Evolutionary conservation across 2,797 vertebrate species (phyloP), one percentile per base, ranked within the genome.

Genomic region (Chelon labrosus): DNA sequence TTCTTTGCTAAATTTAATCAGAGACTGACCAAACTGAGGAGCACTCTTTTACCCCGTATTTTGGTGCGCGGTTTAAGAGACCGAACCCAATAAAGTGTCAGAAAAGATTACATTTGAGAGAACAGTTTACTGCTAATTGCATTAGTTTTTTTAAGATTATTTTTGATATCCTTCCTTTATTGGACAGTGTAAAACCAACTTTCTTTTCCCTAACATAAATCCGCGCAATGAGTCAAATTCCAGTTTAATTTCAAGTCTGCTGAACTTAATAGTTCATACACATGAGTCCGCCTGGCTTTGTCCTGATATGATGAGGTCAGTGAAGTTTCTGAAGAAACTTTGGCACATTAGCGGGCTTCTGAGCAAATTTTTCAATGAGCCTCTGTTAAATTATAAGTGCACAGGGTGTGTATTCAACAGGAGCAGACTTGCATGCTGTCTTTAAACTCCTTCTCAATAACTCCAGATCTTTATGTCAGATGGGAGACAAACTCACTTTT

Each of bases 381-480:
- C 31, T 35, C 5, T 35, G 31, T 31, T 31, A 31, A 35, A 7
- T 35, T 35, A 8, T 35, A 6, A 35, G 31, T 7, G 31, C 7
- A 7, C 7, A 35, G 31, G 7, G 31, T 35, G 25, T 27, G 25
- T 27, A 27, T 27, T 37, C 35, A 27, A 31, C 5, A 31, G 31
- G 25, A 55, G 16, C 69, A 41, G 51, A 31, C 17, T 42, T 37
- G 38, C 19, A n/a, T 58, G 61, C 5, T 6, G 31, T 35, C 59
- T 64, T 51, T 57, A 60, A 64, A 47, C 51, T 61, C n/a, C 16
- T n/a, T 46, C 37, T 44, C 42, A 73, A 22, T 25, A 10, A 13
- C 42, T 58, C 13, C 46, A 58, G 37, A 19, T 55, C 27, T 53
- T 22, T 9, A 16, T 44, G n/a, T 62, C 47, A 47, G 54, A 44